phyloP scores from a whole-genome alignment of 2,888 invertebrate species.

The Vesta saturnalis region DNA sequence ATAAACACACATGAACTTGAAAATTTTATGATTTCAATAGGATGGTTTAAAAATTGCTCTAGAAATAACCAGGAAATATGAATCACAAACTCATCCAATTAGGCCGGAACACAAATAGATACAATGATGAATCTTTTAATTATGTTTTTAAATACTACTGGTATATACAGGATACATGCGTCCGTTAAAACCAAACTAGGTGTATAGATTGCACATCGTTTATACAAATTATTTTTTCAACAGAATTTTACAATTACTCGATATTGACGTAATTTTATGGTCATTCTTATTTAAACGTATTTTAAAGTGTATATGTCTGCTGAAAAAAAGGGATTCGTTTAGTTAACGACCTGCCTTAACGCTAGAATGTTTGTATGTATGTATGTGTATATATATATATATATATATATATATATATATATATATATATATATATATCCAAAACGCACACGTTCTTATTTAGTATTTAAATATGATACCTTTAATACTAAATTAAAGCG shows the following conservation, averaged over 20 bases:
- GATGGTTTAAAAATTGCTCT: neutral
- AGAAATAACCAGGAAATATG: constrained; percentile 22
- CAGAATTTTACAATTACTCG: neutral
- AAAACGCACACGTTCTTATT: no score
- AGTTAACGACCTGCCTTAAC: no score
- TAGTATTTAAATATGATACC: no score
- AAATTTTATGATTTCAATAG: neutral
- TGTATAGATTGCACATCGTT: neutral
- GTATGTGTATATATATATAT: no score
- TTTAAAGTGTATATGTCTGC: no score
- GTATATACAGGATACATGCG: constrained; percentile 9
- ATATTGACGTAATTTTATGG: neutral
- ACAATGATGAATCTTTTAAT: constrained; percentile 15
- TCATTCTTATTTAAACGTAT: no score
- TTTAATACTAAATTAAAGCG: no score
- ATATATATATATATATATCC: no score
- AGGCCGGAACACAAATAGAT: constrained; percentile 22
- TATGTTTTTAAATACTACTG: constrained; percentile 6
- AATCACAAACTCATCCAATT: constrained; percentile 20
- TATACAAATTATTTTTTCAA: neutral
- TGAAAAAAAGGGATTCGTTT: no score
- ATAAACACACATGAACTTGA: no score
- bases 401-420: no score
- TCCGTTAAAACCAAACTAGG: neutral
- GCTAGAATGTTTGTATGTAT: no score